These are phyloP conservation scores for Drosophila sturtevanti DNA, from an alignment of 1,140 invertebrate species.

Conservation along the genomic window DNA sequence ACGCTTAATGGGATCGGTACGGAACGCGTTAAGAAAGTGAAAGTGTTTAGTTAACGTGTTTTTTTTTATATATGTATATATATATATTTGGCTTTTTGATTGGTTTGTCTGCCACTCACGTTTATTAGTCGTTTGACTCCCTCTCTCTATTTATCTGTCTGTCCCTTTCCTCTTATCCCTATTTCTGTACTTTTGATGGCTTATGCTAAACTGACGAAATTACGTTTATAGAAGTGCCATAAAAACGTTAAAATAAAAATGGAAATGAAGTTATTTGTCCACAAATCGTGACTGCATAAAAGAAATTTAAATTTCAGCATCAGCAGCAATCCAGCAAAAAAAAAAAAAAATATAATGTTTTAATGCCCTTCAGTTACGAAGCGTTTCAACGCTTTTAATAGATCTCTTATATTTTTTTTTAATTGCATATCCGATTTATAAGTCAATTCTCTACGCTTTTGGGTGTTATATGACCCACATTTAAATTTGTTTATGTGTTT, in stretches of 20 bases:
- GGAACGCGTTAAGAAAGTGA: conserved; percentile 46
- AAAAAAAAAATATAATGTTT: conserved; percentile 5
- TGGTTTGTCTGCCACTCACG: conserved; percentile 33
- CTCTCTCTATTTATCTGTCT: not conserved
- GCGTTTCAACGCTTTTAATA: conserved; percentile 33
- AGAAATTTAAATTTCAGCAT: conserved; percentile 40
- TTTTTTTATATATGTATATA: conserved; percentile 29
- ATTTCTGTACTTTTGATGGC: conserved; percentile 3
- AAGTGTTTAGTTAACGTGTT: conserved; percentile 48
- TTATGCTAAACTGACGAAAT: conserved; percentile 42
- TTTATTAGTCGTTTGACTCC: conserved; percentile 21
- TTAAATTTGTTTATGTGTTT: conserved; percentile 2
- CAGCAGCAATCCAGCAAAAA: conserved; percentile 8
- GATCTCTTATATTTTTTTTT: conserved; percentile 22
- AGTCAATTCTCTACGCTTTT: conserved; percentile 30
- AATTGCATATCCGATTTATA: conserved; percentile 29
- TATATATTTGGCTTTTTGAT: conserved; percentile 15
- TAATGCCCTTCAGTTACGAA: conserved; percentile 9
- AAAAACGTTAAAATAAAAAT: conserved; percentile 32
- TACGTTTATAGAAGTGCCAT: conserved; percentile 52
- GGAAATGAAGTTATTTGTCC: conserved; percentile 56
- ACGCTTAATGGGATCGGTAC: conserved; percentile 61
- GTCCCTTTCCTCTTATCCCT: not conserved
- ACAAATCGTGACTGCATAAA: conserved; percentile 66
- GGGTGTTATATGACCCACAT: conserved; percentile 67